A percentile compares a stretch with the other conserved stretches of the same genome.
These are phyloP conservation scores for Aphidius ervi DNA, from an alignment of 1,140 invertebrate species.

Conservation along the genomic window DNA sequence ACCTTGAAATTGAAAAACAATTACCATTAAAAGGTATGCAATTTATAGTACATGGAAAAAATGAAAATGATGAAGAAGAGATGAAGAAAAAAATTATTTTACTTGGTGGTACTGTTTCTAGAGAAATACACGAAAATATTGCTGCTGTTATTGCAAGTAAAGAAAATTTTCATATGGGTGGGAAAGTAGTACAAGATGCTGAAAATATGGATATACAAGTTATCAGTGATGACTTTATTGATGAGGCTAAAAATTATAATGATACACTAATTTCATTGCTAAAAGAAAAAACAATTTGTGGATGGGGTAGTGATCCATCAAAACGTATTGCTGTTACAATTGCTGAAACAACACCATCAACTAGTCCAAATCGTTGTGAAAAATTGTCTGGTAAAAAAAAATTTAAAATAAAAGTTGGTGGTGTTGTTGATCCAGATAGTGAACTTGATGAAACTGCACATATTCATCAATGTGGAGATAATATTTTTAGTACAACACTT, in stretches of 20 bases:
- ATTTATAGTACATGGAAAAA: constrained; percentile 70
- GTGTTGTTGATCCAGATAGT: constrained; percentile 86
- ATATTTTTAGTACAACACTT: constrained; percentile 76
- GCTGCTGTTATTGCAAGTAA: constrained; percentile 74
- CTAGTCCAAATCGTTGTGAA: constrained; percentile 63
- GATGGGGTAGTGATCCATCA: constrained; percentile 75
- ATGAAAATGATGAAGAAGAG: constrained; percentile 58
- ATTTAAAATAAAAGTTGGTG: constrained; percentile 80
- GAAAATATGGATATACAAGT: constrained; percentile 72
- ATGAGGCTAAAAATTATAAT: constrained; percentile 59
- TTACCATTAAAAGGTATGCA: constrained; percentile 74
- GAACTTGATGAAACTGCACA: constrained; percentile 76
- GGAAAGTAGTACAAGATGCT: constrained; percentile 63
- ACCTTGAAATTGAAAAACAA: constrained; percentile 26
- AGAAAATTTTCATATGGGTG: constrained; percentile 67
- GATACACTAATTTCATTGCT: constrained; percentile 61
- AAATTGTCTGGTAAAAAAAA: constrained; percentile 66
- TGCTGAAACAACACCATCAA: constrained; percentile 44
- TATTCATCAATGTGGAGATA: constrained; percentile 63
- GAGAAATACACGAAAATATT: constrained; percentile 63
- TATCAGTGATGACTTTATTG: constrained; percentile 73
- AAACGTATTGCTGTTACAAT: constrained; percentile 50
- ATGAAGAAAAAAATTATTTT: constrained; percentile 67
- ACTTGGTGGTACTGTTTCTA: constrained; percentile 71
- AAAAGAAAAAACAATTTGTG: constrained; percentile 68